Conservation (phyloP, 1,140 invertebrate genomes). For the Globodera rostochiensis region DNA sequence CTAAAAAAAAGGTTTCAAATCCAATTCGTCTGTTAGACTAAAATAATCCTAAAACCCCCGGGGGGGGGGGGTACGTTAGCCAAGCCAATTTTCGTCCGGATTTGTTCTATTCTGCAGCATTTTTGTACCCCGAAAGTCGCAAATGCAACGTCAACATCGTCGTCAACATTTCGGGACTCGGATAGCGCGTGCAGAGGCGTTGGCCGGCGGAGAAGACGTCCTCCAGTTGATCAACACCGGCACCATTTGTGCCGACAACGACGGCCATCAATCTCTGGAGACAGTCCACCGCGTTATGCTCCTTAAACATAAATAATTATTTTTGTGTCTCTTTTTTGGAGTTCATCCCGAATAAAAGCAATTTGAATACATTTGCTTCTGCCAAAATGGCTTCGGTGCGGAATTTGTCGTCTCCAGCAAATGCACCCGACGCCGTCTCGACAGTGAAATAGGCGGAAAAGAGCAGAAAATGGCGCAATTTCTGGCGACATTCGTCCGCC, state of each 20-base stretch:
- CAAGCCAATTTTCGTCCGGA: background rate
- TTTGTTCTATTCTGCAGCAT: background rate
- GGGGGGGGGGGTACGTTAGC: background rate
- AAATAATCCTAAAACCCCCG: too few species aligned
- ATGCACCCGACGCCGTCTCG: background rate
- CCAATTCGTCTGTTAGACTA: too few species aligned
- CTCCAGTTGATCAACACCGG: background rate
- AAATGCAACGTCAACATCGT: constrained; percentile 17
- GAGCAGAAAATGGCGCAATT: constrained; percentile 24
- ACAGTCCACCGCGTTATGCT: constrained; percentile 16
- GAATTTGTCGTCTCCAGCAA: background rate
- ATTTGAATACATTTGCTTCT: background rate
- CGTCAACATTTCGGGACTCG: constrained; percentile 23
- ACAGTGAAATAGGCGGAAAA: constrained; percentile 14
- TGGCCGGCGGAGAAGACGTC: constrained; percentile 12
- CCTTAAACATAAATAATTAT: background rate
- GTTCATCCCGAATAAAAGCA: too few species aligned
- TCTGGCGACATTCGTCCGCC: background rate
- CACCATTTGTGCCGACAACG: background rate
- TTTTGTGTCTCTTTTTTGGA: too few species aligned
- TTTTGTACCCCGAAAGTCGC: constrained; percentile 8
- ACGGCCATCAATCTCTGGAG: background rate
- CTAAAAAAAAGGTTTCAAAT: background rate
- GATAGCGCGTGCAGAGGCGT: constrained; percentile 22
- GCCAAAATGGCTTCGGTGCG: constrained; percentile 17